Base-by-base conservation (phyloP, 2,888 invertebrate genomes). In the Ctenicera cuprea region DNA sequence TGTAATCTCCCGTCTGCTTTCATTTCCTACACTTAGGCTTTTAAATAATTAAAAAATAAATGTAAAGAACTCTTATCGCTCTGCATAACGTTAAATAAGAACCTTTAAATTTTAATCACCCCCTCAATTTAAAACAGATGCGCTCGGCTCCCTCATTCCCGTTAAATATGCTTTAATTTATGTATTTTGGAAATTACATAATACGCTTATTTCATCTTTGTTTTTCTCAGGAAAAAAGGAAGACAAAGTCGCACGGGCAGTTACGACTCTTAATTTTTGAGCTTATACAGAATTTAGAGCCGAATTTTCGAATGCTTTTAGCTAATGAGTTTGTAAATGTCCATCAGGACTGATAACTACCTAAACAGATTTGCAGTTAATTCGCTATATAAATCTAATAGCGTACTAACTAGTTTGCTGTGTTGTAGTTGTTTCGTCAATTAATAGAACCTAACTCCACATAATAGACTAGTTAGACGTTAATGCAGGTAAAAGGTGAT, bases 101-200 rank as follows among this genome's bases (percentile, higher is more conserved):
- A 72, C 76, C 76, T 78, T 80, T 78, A 80, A 80, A 80, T 79
- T 80, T 78, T 78, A 79, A 79, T 79, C 76, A 73, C 74, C 76
- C 69, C 71, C 74, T 77, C 78, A 75, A 80, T 80, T 77, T 78
- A 78, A 80, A 81, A 78, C 78, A 79, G 80, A 80, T 78, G 80
- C 77, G 76, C 75, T 75, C 62, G 20, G 33, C 41, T 45, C 62
- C 43, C 62, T 11, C 62, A 16, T 38, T 30, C 64, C 69, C 70
- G 65, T 74, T 73, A 75, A 79, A 76, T 78, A 77, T 78, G 63
- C 74, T 65, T 74, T 76, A 80, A 80, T 78, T 79, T 78, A 78
- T 79, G 80, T 77, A 78, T 80, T 78, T 78, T 72, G 67, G 72
- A 75, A 79, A 79, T 79, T 79, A 77, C 69, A 76, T 71, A 68